Base-by-base conservation (phyloP, 92 coral and sea anemone species). In the Zoanthus sansibaricus region DNA sequence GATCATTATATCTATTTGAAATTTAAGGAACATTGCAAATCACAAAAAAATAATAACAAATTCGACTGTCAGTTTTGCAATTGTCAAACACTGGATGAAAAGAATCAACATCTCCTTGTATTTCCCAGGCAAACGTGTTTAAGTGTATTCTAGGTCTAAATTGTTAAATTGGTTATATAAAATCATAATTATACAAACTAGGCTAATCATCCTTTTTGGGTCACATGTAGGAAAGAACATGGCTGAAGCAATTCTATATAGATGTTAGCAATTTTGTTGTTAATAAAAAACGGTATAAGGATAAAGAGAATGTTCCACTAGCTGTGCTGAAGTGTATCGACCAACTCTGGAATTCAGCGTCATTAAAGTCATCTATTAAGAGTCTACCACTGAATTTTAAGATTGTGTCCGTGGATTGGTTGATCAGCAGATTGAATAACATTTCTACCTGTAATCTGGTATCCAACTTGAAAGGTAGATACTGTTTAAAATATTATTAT, bases 331-430 rank as follows among this genome's bases (percentile, higher is more conserved):
- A 66, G 54, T 64, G 73, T 18, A 45, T 79, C 44, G 18, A n/a
- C 18, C 16, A 42, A 64, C 84, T 18, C 21, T 79, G 84, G 84
- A 79, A 44, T 10, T 47, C 84, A 64, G 58, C 1, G 1, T 45
- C 74, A 46, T 10, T 15, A 42, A 25, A 79, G 48, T 21, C 33
- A 66, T 2, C 42, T 37, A 52, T 45, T 37, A 64, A 48, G 42
- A 64, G 37, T 45, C 61, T 79, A 20, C 84, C 74, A 79, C 5
- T 64, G 46, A 4, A 79, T 0, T 79, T 79, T 66, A 25, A 64
- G 74, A 21, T 79, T 62, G 21, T 79, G 21, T 79, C 84, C 10
- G 44, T 79, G 58, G 84, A 64, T 4, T 79, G 84, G 84, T 69
- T 79, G 74, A 46, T 79, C 7, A 64, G 44, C 9, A 79, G 46